Percentiles rank a stretch among this genome's conserved stretches.
Conservation (phyloP, 2,113 vertebrate genomes). For the Rhea americana region DNA sequence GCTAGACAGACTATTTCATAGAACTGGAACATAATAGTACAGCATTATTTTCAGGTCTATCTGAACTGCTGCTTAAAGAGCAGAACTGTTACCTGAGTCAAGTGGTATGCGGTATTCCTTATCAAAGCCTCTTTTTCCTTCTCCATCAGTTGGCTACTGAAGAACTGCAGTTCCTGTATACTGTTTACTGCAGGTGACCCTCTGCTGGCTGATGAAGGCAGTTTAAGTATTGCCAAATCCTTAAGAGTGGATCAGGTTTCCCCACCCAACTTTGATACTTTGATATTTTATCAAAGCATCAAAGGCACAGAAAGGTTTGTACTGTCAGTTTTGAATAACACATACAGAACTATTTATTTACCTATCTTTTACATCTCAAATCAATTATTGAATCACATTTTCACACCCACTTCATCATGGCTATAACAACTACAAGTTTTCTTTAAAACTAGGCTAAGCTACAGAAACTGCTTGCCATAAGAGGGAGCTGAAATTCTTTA, state of each 20-base stretch:
- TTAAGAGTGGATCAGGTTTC: neutral
- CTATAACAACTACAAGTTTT: neutral
- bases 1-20: neutral
- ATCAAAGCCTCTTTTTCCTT: neutral
- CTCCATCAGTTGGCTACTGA: neutral
- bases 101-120: neutral
- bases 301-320: neutral
- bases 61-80: neutral
- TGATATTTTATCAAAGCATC: neutral
- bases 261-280: neutral
- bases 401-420: neutral
- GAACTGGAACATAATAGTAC: neutral
- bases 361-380: neutral
- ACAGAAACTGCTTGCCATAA: neutral
- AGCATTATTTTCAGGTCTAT: neutral
- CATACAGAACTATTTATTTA: neutral
- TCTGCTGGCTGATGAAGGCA: fast-evolving
- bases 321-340: neutral
- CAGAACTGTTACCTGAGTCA: fast-evolving
- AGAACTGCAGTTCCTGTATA: neutral
- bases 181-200: fast-evolving
- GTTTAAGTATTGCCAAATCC: neutral
- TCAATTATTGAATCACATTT: neutral
- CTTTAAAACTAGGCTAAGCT: neutral
- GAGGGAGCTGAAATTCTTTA: neutral